phyloP scores from a whole-genome alignment of 2,888 invertebrate species.

The Notodonta ziczac region DNA sequence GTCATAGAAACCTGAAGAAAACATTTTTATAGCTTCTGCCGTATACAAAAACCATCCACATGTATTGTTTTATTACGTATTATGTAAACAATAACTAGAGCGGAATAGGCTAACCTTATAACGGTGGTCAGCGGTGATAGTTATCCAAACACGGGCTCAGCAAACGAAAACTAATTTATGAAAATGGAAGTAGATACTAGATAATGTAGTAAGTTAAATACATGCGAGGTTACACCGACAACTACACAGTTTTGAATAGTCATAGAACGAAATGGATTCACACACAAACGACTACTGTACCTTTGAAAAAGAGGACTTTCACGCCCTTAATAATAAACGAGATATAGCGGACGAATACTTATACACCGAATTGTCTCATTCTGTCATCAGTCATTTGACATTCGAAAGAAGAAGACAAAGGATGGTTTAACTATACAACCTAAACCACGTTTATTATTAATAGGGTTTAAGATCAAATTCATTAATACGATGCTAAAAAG shows the following conservation, averaged over 20 bases:
- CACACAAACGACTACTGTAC: neutral
- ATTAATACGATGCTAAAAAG: no score
- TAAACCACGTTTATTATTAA: no score
- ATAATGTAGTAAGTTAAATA: neutral
- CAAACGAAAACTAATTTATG: slow-evolving; percentile 13
- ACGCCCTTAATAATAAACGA: no score
- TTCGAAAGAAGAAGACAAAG: no score
- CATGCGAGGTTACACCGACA: slow-evolving; percentile 10
- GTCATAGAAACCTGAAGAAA: neutral
- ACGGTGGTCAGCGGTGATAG: slow-evolving; percentile 16
- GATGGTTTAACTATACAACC: no score
- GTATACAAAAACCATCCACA: neutral
- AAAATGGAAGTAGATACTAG: slow-evolving; percentile 11
- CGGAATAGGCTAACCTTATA: slow-evolving; percentile 30
- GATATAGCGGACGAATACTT: no score
- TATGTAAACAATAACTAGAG: slow-evolving; percentile 38
- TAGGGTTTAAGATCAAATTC: no score
- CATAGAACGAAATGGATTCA: neutral
- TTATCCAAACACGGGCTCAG: slow-evolving; percentile 10
- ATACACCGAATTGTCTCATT: no score
- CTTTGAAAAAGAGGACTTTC: no score
- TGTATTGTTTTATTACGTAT: slow-evolving; percentile 5
- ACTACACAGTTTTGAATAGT: neutral
- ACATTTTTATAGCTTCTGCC: neutral
- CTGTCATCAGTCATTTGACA: no score